phyloP scores from a whole-genome alignment of 2,113 vertebrate genomes.

The Plotosus lineatus region DNA sequence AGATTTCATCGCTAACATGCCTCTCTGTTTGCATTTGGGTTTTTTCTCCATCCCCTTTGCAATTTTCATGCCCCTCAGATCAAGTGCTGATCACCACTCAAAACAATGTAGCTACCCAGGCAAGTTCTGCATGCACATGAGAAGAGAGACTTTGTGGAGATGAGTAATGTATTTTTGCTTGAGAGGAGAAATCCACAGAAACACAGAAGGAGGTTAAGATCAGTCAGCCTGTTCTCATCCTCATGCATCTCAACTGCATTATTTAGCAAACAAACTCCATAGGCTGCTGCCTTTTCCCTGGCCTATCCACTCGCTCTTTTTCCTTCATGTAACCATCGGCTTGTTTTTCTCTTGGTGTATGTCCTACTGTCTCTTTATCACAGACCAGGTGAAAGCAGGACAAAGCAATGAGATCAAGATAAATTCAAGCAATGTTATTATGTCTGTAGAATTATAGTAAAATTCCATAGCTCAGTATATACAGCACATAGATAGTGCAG shows the following conservation, averaged over 20 bases:
- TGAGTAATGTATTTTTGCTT: constrained; percentile 38
- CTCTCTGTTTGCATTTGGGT: constrained; percentile 40
- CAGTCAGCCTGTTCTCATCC: constrained; percentile 38
- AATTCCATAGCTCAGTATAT: neutral
- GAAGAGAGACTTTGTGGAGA: constrained; percentile 21
- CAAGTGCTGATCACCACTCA: constrained; percentile 27
- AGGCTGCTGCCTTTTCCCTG: constrained; percentile 34
- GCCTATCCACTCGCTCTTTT: constrained; percentile 40
- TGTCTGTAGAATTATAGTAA: neutral
- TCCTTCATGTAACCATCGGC: constrained; percentile 52
- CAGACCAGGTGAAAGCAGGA: constrained; percentile 1
- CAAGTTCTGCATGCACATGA: constrained; percentile 24
- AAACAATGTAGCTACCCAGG: constrained; percentile 18
- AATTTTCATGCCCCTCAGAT: constrained; percentile 52
- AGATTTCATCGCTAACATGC: constrained; percentile 53
- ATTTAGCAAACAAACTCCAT: constrained; percentile 54
- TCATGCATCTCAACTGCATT: constrained; percentile 47
- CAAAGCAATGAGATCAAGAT: neutral
- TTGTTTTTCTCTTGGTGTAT: constrained; percentile 29
- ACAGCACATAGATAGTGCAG: neutral
- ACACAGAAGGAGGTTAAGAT: constrained; percentile 47
- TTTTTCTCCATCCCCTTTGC: constrained; percentile 40
- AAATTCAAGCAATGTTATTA: neutral
- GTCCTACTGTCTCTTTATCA: constrained; percentile 7
- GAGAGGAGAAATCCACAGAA: constrained; percentile 28